Evolutionary conservation across 2,797 vertebrate species (phyloP).

Genomic region (Mus spretus): DNA sequence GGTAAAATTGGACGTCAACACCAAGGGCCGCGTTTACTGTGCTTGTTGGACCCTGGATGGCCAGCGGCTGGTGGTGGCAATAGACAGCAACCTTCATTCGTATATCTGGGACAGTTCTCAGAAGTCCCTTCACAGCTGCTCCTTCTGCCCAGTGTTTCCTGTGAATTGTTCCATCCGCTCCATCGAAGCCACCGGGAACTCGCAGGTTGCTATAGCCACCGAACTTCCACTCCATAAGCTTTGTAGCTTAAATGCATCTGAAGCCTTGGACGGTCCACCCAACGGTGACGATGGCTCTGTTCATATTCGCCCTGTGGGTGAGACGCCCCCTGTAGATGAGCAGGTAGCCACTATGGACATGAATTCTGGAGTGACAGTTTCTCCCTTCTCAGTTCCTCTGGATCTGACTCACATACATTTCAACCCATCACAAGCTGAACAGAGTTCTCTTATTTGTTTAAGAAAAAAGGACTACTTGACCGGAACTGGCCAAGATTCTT

Average conservation of each 20-base stretch:
- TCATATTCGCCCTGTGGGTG: slow-evolving; percentile 77
- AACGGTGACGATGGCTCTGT: slow-evolving; percentile 79
- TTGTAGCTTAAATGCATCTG: slow-evolving; percentile 93
- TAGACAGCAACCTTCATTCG: slow-evolving; percentile 94
- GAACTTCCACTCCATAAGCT: slow-evolving; percentile 96
- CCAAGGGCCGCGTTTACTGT: slow-evolving; percentile 92
- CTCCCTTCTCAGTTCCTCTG: slow-evolving; percentile 86
- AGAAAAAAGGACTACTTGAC: slow-evolving; percentile 92
- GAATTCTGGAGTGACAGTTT: slow-evolving; percentile 80
- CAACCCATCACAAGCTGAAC: slow-evolving; percentile 90
- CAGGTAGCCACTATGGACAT: slow-evolving; percentile 89
- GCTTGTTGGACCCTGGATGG: slow-evolving; percentile 98
- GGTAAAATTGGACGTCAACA: slow-evolving; percentile 92
- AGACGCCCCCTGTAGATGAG: slow-evolving; percentile 86
- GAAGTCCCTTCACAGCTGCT: slow-evolving; percentile 92
- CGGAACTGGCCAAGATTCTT: slow-evolving; percentile 94
- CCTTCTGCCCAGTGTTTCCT: slow-evolving; percentile 94
- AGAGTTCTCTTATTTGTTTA: slow-evolving; percentile 92
- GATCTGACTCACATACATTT: slow-evolving; percentile 94
- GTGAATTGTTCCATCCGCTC: slow-evolving; percentile 94
- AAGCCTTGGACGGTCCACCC: slow-evolving; percentile 88
- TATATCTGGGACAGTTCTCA: slow-evolving; percentile 95
- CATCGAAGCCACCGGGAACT: slow-evolving; percentile 90
- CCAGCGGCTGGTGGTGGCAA: slow-evolving; percentile 94
- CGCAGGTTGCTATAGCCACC: slow-evolving; percentile 94